phyloP scores from a whole-genome alignment of 2,113 vertebrate genomes.

The Sardina pilchardus region DNA sequence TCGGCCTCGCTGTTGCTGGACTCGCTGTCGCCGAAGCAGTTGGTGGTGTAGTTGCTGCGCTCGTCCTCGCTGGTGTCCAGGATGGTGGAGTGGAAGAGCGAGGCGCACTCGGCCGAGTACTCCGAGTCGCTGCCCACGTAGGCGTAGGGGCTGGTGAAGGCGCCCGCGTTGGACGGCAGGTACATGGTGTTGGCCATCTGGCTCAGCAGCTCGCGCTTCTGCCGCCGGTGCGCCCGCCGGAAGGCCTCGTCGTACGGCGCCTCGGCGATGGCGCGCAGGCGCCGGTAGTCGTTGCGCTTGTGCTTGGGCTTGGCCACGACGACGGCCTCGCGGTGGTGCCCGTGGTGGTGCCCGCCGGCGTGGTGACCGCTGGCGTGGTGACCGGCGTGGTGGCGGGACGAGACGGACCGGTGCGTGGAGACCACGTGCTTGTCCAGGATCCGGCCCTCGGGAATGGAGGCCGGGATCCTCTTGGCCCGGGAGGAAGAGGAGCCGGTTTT shows the following conservation, averaged over 20 bases:
- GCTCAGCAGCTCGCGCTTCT: slow-evolving; percentile 67
- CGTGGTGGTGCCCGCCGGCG: slow-evolving; percentile 45
- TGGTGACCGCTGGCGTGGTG: slow-evolving; percentile 56
- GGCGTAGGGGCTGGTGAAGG: slow-evolving; percentile 74
- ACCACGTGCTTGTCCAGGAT: slow-evolving; percentile 60
- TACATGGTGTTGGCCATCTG: slow-evolving; percentile 63
- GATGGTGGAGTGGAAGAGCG: slow-evolving; percentile 91
- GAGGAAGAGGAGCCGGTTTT: slow-evolving; percentile 64
- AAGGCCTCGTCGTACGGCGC: slow-evolving; percentile 79
- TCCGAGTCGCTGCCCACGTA: slow-evolving; percentile 87
- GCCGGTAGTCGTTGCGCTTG: slow-evolving; percentile 80
- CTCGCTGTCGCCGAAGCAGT: slow-evolving; percentile 93
- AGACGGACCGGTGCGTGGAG: slow-evolving; percentile 36
- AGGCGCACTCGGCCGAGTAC: slow-evolving; percentile 92
- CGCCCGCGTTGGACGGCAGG: slow-evolving; percentile 53
- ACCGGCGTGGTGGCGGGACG: slow-evolving; percentile 50
- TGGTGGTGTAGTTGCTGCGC: slow-evolving; percentile 87
- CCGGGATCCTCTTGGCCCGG: slow-evolving; percentile 66
- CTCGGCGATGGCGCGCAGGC: slow-evolving; percentile 76
- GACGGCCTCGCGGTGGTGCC: slow-evolving; percentile 69
- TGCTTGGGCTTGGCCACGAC: slow-evolving; percentile 85
- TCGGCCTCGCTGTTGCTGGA: slow-evolving; percentile 85
- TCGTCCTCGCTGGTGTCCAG: slow-evolving; percentile 92
- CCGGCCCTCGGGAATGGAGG: slow-evolving; percentile 62
- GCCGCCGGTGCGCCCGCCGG: slow-evolving; percentile 67